Base-by-base conservation (phyloP, 1,140 invertebrate genomes). In the Vanessa tameamea region DNA sequence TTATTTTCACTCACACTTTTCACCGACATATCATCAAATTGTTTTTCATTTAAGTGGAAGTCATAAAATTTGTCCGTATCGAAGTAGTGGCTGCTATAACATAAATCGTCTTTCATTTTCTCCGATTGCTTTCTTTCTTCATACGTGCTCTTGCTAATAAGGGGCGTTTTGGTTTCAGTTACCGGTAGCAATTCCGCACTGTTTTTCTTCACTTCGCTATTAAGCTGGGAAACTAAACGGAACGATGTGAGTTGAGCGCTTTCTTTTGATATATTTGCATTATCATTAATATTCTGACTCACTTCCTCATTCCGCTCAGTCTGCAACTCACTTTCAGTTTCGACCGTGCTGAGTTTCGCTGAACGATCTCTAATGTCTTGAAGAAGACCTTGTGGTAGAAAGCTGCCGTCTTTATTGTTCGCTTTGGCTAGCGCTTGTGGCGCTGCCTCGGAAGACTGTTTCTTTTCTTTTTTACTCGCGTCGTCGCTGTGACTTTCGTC, bases 21-120 rank as follows among this genome's bases (percentile, higher is more conserved):
- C 75, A 93, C 86, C 48, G 85, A 80, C 66, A 82, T 84, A 76
- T 94, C 93, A 68, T 94, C 94, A 78, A 94, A 94, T 75, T 95
- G 94, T 72, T 95, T 94, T 82, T 97, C 97, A 81, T 97, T 96
- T 68, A 97, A 88, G 87, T 97, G 97, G 81, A 98, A 98, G 81
- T 96, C 95, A 81, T 96, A 97, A 87, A 95, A 97, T 86, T 95
- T 95, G 91, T 97, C 96, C 68, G 95, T 94, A 80, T 96, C 95
- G 77, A 95, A 96, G 76, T 94, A 94, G 82, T 93, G 90, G 67
- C 91, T 92, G 73, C 89, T 93, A 79, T 93, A 89, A 57, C 86
- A 92, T 75, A 94, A 92, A 67, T 90, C 88, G 65, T 94, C 93
- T 72, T 93, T 88, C 84, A 93, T 93, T 77, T 94, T 92, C 75